phyloP scores from a whole-genome alignment of 2,113 vertebrate species.

The Catagonus wagneri region DNA sequence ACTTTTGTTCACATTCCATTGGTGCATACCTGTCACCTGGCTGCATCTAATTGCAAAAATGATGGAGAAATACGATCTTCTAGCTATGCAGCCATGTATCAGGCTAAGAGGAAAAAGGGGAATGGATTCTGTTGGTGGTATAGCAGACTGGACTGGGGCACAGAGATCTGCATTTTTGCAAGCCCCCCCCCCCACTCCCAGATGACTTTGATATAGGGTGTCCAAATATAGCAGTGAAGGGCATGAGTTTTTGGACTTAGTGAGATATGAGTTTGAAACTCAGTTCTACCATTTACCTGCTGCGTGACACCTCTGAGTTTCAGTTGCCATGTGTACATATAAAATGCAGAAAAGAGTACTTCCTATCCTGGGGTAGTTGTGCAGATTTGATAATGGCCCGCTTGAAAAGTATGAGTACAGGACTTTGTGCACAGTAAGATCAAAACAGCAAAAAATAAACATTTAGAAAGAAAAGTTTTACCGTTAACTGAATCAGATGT shows the following conservation, averaged over 20 bases:
- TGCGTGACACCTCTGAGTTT: neutral
- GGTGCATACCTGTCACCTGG: neutral
- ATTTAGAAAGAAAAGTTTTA: neutral
- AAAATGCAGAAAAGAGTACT: neutral
- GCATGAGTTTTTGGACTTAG: neutral
- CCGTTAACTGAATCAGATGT: neutral
- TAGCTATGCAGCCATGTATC: neutral
- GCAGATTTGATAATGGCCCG: neutral
- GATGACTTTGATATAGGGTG: neutral
- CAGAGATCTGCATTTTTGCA: neutral
- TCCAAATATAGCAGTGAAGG: neutral
- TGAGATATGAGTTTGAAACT: conserved; percentile 2
- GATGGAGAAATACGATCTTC: neutral
- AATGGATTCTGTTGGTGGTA: neutral
- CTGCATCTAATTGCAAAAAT: neutral
- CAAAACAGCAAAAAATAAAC: neutral
- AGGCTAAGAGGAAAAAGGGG: neutral
- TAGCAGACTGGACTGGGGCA: neutral
- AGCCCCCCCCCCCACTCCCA: rapidly evolving
- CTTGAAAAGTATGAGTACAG: neutral
- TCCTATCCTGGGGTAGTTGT: neutral
- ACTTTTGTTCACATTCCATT: neutral
- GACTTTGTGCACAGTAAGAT: neutral
- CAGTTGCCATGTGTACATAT: neutral
- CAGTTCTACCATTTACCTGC: neutral